Evolutionary conservation across 2,797 vertebrate species (phyloP), one percentile per base, ranked within the genome.

Genomic region (Choloepus didactylus): DNA sequence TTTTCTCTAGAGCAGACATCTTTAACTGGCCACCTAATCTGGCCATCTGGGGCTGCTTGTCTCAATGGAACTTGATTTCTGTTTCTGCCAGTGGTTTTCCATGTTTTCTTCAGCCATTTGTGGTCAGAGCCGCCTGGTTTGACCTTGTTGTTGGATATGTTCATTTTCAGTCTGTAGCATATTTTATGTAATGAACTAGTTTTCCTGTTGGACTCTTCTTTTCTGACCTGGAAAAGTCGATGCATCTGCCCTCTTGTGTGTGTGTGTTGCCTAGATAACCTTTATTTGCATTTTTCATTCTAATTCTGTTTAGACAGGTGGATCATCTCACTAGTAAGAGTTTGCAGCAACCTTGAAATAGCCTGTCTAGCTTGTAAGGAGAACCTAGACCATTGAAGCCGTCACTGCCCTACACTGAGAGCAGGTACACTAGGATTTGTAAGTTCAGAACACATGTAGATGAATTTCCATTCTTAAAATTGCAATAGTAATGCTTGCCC

Each of bases 221-320:
- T 91, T 25, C 46, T 12, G 41, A 86, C 46, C 44, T 75, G 46
- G 60, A 85, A 56, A 76, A 80, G 46, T 95, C 5, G 0, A 44
- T 75, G 41, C 19, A 70, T 44, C 25, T 64, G 19, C 14, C 69
- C 0, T 29, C 51, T 67, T 82, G 25, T 86, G 25, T 94, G 64
- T 84, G 16, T 72, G 5, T 90, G 8, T 73, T 92, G 54, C 66
- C 87, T 35, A 41, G 46, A 80, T 88, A 81, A 67, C 64, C 73
- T 87, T 94, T 82, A 75, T 75, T 94, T 89, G 35, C 35, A 38
- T 94, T 90, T 66, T 56, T 1, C 18, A 62, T 38, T 16, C 51
- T 91, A 59, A 62, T 75, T 69, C 64, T 95, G 5, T 59, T 94
- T 72, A 92, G 79, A 75, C 41, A 64, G 46, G 35, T 77, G 76